A percentile compares a stretch with the other conserved stretches of the same genome.
Conservation (phyloP, 2,797 vertebrate genomes). For the Chrysocyon brachyurus region DNA sequence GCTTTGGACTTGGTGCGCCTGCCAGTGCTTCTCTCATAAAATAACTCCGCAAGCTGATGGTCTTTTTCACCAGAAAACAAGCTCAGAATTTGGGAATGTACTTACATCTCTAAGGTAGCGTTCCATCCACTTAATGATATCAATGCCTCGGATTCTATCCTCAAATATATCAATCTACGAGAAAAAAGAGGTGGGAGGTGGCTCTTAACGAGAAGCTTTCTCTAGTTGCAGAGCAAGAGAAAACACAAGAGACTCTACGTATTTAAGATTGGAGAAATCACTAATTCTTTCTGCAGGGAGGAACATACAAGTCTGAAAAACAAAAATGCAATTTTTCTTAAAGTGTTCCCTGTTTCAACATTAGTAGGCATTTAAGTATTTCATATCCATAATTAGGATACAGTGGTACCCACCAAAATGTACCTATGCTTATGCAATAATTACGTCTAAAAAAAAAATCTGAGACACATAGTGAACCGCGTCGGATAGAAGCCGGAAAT, state of each 20-base stretch:
- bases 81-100: conserved; percentile 75
- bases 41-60: conserved; percentile 25
- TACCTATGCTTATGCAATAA: conserved; percentile 29
- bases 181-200: conserved; percentile 66
- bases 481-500: conserved; percentile 1
- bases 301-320: neutral
- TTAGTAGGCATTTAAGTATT: conserved; percentile 43
- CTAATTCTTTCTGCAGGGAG: neutral
- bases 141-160: conserved; percentile 93
- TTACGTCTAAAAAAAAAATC: conserved; percentile 51
- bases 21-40: conserved; percentile 37
- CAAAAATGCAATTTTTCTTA: conserved; percentile 56
- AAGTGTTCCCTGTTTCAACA: conserved; percentile 38
- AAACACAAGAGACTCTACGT: neutral
- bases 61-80: conserved; percentile 12
- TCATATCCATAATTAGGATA: conserved; percentile 52
- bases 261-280: neutral
- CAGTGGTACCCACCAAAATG: conserved; percentile 35
- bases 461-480: conserved; percentile 1
- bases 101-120: conserved; percentile 95
- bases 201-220: conserved; percentile 17
- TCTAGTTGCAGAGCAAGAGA: conserved; percentile 8
- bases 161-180: conserved; percentile 97
- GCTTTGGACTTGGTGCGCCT: conserved; percentile 10
- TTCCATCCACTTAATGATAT: conserved; percentile 98